These are phyloP conservation scores for Microtus obscurus DNA, from an alignment of 2,797 vertebrate species.

Conservation along the genomic window DNA sequence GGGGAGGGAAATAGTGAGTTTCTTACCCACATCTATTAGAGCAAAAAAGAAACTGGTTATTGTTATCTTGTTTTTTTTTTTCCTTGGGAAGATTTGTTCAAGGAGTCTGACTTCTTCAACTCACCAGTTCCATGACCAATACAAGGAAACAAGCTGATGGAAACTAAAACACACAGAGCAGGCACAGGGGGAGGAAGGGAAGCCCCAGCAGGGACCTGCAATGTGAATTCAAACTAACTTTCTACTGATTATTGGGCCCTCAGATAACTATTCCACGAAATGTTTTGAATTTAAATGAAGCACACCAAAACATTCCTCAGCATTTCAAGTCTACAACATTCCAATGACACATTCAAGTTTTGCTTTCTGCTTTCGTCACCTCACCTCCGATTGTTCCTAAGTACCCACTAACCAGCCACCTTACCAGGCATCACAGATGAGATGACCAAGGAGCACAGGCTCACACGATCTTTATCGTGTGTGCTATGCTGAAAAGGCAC, in stretches of 20 bases:
- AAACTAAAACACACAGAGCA: conserved; percentile 27
- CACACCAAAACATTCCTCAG: conserved; percentile 52
- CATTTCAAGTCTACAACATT: conserved; percentile 66
- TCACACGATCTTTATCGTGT: not conserved
- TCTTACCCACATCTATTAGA: conserved; percentile 60
- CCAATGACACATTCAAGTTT: conserved; percentile 49
- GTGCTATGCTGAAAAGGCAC: conserved; percentile 47
- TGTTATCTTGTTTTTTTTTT: conserved; percentile 20
- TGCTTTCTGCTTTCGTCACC: conserved; percentile 33
- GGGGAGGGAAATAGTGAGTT: not conserved
- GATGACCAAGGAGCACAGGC: conserved; percentile 24
- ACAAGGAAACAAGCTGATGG: conserved; percentile 50
- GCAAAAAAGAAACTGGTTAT: conserved; percentile 52
- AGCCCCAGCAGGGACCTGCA: conserved; percentile 17
- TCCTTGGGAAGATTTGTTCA: conserved; percentile 11
- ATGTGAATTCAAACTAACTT: conserved; percentile 63
- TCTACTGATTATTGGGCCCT: conserved; percentile 1
- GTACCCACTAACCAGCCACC: conserved; percentile 28
- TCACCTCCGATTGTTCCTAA: conserved; percentile 25
- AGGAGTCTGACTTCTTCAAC: conserved; percentile 48
- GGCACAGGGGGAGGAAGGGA: not conserved
- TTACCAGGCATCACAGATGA: conserved; percentile 51
- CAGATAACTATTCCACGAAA: conserved; percentile 6
- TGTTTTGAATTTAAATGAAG: conserved; percentile 63
- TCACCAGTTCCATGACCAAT: conserved; percentile 43